Evolutionary conservation across 2,888 invertebrate species (phyloP).

Genomic region (Endomychus coccineus): DNA sequence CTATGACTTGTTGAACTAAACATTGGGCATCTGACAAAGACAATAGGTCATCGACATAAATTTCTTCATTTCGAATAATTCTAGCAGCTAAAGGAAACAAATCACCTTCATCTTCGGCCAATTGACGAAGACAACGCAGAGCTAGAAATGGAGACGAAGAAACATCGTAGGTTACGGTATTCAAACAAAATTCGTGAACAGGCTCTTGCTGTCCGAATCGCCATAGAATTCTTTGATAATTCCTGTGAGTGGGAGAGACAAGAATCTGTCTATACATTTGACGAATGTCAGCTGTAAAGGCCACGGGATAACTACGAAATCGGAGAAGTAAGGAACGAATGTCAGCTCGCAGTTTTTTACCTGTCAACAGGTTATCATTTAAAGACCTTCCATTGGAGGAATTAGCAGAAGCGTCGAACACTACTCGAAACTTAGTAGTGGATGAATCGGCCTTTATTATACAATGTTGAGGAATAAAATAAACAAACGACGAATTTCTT

Average conservation of each 20-base stretch:
- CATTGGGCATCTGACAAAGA: too few species aligned
- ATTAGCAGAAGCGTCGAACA: slow-evolving; percentile 11
- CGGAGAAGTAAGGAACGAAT: slow-evolving; percentile 2
- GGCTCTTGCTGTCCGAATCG: too few species aligned
- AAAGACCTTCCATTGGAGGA: slow-evolving; percentile 6
- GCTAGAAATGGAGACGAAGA: too few species aligned
- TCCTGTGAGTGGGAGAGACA: slow-evolving; percentile 2
- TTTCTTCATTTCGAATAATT: too few species aligned
- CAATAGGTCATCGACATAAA: too few species aligned
- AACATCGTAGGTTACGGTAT: too few species aligned
- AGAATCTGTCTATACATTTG: slow-evolving; percentile 11
- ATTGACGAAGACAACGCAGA: too few species aligned
- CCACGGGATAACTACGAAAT: slow-evolving; percentile 4
- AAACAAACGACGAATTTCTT: not conserved
- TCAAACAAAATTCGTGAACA: too few species aligned
- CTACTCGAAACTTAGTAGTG: slow-evolving; percentile 9
- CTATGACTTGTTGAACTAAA: too few species aligned
- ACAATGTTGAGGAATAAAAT: slow-evolving; percentile 9
- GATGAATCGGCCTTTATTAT: slow-evolving; percentile 2
- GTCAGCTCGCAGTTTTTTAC: slow-evolving; percentile 8
- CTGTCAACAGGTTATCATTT: slow-evolving; percentile 8
- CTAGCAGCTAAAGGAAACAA: too few species aligned
- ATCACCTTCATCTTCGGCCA: too few species aligned
- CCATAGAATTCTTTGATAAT: slow-evolving; percentile 8
- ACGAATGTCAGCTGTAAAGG: slow-evolving; percentile 8